Base-by-base conservation (phyloP, 2,888 invertebrate species). In the Lithophane socia region DNA sequence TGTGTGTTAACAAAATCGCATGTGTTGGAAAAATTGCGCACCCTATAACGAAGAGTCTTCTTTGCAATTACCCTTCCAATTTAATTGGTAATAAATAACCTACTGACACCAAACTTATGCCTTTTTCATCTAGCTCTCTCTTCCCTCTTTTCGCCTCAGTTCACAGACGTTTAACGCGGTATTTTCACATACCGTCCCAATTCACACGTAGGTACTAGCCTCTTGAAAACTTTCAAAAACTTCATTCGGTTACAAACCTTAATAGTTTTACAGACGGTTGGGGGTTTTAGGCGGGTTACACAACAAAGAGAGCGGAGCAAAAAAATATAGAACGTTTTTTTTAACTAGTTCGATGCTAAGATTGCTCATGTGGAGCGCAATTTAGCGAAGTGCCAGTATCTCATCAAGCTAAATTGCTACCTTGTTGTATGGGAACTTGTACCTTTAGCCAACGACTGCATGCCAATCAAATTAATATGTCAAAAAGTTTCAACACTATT, bases 211-310 rank as follows among this genome's bases (percentile, higher is more conserved):
- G 10, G n/a, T n/a, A 78, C 72, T 54, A 78, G 74, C 44, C 74
- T 72, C 80, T 84, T 82, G 80, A 84, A 89, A 90, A 91, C 89
- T 90, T 87, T 85, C 83, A 84, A 87, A 90, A 90, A 90, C 88
- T 89, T 88, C 75, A 86, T 88, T 84, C 84, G 66, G 79, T 82
- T 83, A 87, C 86, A 73, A 86, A 83, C 86, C 88, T 73, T 84
- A 89, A 90, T 89, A 90, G 90, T 91, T 91, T 82, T 82, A n/a
- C 66, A 73, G 73, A 82, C 68, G 44, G 73, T 69, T 60, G 47
- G 61, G 76, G 82, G 73, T 77, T 86, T 84, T 83, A 88, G 85
- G 88, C 77, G 67, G 81, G 78, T 70, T 85, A 37, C 73, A 80
- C 63, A 81, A 65, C 29, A 63, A 24, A 44, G 24, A 37, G 4